These are phyloP conservation scores for Linurgus olivaceus DNA, from an alignment of 2,797 vertebrate genomes.

Conservation along the genomic window DNA sequence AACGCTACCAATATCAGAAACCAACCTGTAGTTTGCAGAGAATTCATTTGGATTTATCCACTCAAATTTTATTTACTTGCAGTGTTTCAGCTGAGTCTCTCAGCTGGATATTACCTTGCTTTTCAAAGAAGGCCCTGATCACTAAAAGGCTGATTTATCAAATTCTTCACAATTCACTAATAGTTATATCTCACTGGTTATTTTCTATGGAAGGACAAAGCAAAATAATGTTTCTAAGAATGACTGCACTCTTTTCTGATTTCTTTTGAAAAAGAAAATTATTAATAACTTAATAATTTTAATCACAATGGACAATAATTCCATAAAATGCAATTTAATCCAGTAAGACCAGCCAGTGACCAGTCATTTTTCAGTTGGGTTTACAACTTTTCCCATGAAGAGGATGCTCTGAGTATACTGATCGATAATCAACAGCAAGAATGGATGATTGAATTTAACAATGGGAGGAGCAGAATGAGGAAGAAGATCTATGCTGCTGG, in stretches of 20 bases:
- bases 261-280: not conserved
- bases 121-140: not conserved
- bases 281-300: not conserved
- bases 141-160: not conserved
- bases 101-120: not conserved
- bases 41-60: not conserved
- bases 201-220: not conserved
- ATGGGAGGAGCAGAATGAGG: conserved; percentile 60
- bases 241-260: not conserved
- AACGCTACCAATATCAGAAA: not conserved
- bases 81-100: not conserved
- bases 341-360: not conserved
- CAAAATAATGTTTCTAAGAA: not conserved
- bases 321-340: not conserved
- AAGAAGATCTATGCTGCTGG: conserved; percentile 56
- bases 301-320: not conserved
- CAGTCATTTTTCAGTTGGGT: conserved; percentile 74
- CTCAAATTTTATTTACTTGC: not conserved
- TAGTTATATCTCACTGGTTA: not conserved
- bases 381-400: conserved; percentile 86
- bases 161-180: not conserved
- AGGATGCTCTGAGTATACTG: conserved; percentile 79
- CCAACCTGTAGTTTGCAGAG: not conserved
- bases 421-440: conserved; percentile 86
- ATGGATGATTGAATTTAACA: conserved; percentile 77